Percentiles rank a stretch among this genome's conserved stretches.
These are phyloP conservation scores for Thymelicus sylvestris DNA, from an alignment of 2,888 invertebrate genomes.

Conservation along the genomic window DNA sequence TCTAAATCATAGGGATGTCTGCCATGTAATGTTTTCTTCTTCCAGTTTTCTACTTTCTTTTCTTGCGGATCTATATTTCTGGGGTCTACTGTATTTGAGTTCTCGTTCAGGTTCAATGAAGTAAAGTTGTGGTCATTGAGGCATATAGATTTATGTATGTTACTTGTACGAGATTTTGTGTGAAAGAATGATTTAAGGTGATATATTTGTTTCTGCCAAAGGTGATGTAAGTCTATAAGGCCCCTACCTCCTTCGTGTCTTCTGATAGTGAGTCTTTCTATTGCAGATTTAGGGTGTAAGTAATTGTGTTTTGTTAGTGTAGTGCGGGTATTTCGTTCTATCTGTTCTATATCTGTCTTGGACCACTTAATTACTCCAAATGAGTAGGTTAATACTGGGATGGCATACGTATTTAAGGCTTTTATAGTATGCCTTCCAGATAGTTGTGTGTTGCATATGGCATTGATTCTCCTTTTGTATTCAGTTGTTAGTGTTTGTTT, in stretches of 20 bases:
- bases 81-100: neutral
- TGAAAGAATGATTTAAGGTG: conserved; percentile 21
- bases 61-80: neutral
- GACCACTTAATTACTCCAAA: conserved; percentile 37
- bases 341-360: conserved; percentile 23
- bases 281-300: conserved; percentile 37
- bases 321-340: conserved; percentile 37
- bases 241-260: conserved; percentile 35
- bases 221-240: conserved; percentile 9
- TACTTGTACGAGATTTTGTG: conserved; percentile 13
- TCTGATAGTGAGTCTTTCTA: conserved; percentile 36
- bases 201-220: conserved; percentile 30
- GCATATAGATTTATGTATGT: conserved; percentile 26
- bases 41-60: neutral
- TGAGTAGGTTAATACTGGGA: conserved; percentile 32
- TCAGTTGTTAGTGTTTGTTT: conserved; percentile 33
- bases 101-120: conserved; percentile 20
- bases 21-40: neutral
- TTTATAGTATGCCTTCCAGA: conserved; percentile 24
- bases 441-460: conserved; percentile 30
- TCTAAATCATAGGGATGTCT: neutral
- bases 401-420: conserved; percentile 34
- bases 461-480: conserved; percentile 27
- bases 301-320: conserved; percentile 35
- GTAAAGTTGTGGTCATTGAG: conserved; percentile 28